These are phyloP conservation scores for Pelecanus crispus DNA, from an alignment of 2,113 vertebrate genomes.

Conservation along the genomic window DNA sequence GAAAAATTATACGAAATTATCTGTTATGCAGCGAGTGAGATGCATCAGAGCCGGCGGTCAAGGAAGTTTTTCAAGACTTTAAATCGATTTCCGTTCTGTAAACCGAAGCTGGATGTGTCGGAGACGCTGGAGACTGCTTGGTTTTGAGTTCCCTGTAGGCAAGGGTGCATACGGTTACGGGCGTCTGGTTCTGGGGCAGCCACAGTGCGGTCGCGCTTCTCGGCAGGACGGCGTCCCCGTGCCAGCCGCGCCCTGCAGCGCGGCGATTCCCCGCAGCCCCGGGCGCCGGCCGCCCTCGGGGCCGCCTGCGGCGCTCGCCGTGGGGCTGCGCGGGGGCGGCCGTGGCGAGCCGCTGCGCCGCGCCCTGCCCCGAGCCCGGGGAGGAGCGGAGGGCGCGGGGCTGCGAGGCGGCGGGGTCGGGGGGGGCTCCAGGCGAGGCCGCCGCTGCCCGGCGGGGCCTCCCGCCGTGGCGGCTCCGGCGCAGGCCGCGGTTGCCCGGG, in stretches of 20 bases:
- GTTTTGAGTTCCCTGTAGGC: background rate
- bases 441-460: background rate
- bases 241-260: background rate
- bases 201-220: fast-evolving
- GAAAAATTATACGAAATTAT: background rate
- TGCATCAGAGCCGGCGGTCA: too few relatives aligned
- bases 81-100: fast-evolving
- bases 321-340: background rate
- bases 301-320: background rate
- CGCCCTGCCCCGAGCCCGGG: background rate
- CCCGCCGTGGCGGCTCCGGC: background rate
- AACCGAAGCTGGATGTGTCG: fast-evolving
- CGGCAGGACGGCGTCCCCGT: background rate
- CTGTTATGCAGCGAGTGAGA: background rate
- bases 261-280: background rate
- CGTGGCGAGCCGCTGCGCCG: background rate
- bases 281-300: background rate
- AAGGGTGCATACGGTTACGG: fast-evolving
- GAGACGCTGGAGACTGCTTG: background rate
- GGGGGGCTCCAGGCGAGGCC: background rate
- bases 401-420: too few relatives aligned
- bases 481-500: background rate
- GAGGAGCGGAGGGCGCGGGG: background rate
- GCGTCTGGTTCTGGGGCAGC: fast-evolving
- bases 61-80: background rate